These are phyloP conservation scores for Hippocampus barbouri DNA, from an alignment of 2,113 vertebrate genomes.

Conservation along the genomic window DNA sequence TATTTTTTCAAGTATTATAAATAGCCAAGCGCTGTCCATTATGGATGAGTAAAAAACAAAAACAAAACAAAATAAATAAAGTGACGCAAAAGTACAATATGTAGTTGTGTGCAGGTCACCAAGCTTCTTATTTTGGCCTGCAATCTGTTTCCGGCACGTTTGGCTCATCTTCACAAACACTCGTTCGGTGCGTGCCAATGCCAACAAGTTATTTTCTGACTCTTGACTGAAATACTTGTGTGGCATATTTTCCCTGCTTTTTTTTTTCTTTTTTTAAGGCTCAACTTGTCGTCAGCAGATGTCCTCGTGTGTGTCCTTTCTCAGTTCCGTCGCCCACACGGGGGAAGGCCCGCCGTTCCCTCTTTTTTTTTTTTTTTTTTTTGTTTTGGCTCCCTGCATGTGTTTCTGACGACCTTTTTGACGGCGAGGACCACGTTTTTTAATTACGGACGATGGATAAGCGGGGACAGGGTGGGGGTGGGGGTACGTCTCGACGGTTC, in stretches of 20 bases:
- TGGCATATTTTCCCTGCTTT: slow-evolving; percentile 54
- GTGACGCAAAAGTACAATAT: background rate
- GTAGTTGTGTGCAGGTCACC: slow-evolving; percentile 37
- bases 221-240: slow-evolving; percentile 43
- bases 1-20: too few relatives aligned
- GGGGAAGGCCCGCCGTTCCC: slow-evolving; percentile 57
- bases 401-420: slow-evolving; percentile 57
- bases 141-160: slow-evolving; percentile 59
- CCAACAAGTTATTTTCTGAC: slow-evolving; percentile 62
- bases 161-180: slow-evolving; percentile 55
- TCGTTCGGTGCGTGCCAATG: slow-evolving; percentile 60
- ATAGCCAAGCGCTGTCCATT: too few relatives aligned
- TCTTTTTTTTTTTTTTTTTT: background rate
- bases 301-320: slow-evolving; percentile 64
- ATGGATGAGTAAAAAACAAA: too few relatives aligned
- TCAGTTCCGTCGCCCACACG: slow-evolving; percentile 62
- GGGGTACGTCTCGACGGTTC: slow-evolving; percentile 44
- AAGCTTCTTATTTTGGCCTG: slow-evolving; percentile 50
- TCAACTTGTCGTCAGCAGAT: slow-evolving; percentile 51
- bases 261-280: slow-evolving; percentile 37
- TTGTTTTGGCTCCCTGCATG: slow-evolving; percentile 50
- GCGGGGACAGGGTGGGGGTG: slow-evolving; percentile 1
- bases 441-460: slow-evolving; percentile 59
- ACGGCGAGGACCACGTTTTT: slow-evolving; percentile 47
- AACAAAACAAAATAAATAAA: background rate